These are phyloP conservation scores for Pardosa pseudoannulata DNA, from an alignment of 2,888 invertebrate genomes.

Conservation along the genomic window DNA sequence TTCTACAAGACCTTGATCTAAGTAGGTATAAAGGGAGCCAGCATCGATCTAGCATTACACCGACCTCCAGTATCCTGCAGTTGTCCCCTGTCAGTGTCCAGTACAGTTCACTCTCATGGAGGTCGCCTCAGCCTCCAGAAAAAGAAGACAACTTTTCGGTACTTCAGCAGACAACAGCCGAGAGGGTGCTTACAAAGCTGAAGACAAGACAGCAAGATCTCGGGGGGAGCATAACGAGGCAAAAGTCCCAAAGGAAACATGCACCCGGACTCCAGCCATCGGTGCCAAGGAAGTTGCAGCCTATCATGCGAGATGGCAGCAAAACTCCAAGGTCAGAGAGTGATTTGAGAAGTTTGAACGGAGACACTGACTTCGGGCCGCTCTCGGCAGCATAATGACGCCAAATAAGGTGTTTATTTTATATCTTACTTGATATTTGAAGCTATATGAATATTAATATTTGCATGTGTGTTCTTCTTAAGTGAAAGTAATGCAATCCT, in stretches of 20 bases:
- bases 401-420: no score
- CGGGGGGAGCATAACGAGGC: conserved; percentile 4
- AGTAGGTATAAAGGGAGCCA: conserved; percentile 31
- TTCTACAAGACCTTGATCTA: conserved; percentile 46
- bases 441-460: no score
- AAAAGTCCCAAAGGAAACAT: conserved; percentile 40
- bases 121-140: conserved; percentile 21
- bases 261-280: conserved; percentile 35
- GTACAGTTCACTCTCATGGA: conserved; percentile 3
- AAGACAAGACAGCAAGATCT: conserved; percentile 58
- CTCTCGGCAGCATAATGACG: conserved; percentile 38
- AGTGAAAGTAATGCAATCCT: no score
- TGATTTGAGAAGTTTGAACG: conserved; percentile 36
- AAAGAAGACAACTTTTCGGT: conserved; percentile 51
- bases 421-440: no score
- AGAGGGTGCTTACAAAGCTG: conserved; percentile 49
- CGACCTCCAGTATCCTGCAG: conserved; percentile 25
- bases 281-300: conserved; percentile 59
- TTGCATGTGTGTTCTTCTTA: no score
- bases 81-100: conserved; percentile 35
- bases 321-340: conserved; percentile 51
- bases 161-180: conserved; percentile 58
- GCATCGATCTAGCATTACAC: conserved; percentile 29
- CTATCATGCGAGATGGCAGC: conserved; percentile 46
- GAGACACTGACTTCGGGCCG: conserved; percentile 42